Conservation (phyloP, 2,797 vertebrate species). For the Malurus splendens region DNA sequence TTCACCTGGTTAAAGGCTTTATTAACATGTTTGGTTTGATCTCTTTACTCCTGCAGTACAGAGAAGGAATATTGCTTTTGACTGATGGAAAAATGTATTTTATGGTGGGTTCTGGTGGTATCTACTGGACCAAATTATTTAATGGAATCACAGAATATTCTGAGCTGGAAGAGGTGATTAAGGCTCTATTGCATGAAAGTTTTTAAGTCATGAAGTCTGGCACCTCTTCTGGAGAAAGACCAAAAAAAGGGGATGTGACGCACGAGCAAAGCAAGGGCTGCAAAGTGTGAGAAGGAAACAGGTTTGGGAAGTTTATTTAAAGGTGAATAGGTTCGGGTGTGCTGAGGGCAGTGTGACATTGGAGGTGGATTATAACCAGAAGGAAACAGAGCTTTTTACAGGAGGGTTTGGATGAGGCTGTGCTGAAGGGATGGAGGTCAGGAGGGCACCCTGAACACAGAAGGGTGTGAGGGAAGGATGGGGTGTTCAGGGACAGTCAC, state of each 20-base stretch:
- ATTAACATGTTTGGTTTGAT: neutral
- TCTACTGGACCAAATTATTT: neutral
- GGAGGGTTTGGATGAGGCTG: neutral
- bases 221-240: neutral
- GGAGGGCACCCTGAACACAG: neutral
- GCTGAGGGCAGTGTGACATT: too few relatives aligned
- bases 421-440: neutral
- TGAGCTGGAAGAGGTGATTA: neutral
- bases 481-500: neutral
- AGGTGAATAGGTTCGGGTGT: too few relatives aligned
- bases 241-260: neutral
- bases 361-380: too few relatives aligned
- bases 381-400: neutral
- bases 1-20: neutral
- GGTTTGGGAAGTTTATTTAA: too few relatives aligned
- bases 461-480: neutral
- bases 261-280: neutral
- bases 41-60: neutral
- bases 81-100: neutral
- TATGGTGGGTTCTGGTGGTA: neutral
- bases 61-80: neutral
- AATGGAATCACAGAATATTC: accelerated
- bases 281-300: neutral
- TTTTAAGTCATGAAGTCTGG: neutral
- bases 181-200: neutral